A percentile compares a stretch with the other conserved stretches of the same genome.
These are phyloP conservation scores for Brachyhypopomus gauderio DNA, from an alignment of 2,113 vertebrate species.

Conservation along the genomic window DNA sequence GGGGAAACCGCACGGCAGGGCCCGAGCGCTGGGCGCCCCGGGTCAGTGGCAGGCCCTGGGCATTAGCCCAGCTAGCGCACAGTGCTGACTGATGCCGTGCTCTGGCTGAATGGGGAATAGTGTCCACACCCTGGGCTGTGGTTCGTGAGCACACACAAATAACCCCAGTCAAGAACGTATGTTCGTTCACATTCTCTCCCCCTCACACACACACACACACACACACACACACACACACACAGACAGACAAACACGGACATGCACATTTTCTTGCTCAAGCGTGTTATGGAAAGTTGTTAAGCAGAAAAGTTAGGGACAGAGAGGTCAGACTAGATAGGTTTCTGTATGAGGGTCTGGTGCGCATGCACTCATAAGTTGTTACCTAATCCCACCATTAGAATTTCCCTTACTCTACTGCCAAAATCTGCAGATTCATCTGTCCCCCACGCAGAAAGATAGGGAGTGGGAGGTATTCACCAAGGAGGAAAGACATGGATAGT, in stretches of 20 bases:
- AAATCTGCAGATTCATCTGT: slow-evolving; percentile 36
- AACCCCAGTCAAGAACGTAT: slow-evolving; percentile 27
- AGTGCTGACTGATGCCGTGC: slow-evolving; percentile 41
- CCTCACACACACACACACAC: neutral
- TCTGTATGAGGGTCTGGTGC: slow-evolving; percentile 28
- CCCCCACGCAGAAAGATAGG: neutral
- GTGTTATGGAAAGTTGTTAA: slow-evolving; percentile 19
- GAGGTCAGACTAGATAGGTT: slow-evolving; percentile 38
- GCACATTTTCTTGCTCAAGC: slow-evolving; percentile 23
- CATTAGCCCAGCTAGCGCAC: slow-evolving; percentile 44
- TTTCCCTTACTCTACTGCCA: slow-evolving; percentile 37
- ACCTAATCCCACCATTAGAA: slow-evolving; percentile 43
- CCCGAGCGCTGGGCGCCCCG: slow-evolving; percentile 1
- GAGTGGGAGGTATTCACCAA: neutral
- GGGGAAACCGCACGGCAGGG: slow-evolving; percentile 44
- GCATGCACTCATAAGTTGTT: slow-evolving; percentile 37
- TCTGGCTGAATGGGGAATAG: slow-evolving; percentile 47
- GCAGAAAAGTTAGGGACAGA: slow-evolving; percentile 4
- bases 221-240: neutral
- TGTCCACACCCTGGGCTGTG: slow-evolving; percentile 42
- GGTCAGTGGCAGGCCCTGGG: slow-evolving; percentile 47
- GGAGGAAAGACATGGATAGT: slow-evolving; percentile 5
- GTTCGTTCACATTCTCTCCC: slow-evolving; percentile 8
- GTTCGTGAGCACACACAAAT: slow-evolving; percentile 36
- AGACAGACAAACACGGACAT: slow-evolving; percentile 5